These are phyloP conservation scores for Collichthys lucidus DNA, from an alignment of 2,113 vertebrate species.

Conservation along the genomic window DNA sequence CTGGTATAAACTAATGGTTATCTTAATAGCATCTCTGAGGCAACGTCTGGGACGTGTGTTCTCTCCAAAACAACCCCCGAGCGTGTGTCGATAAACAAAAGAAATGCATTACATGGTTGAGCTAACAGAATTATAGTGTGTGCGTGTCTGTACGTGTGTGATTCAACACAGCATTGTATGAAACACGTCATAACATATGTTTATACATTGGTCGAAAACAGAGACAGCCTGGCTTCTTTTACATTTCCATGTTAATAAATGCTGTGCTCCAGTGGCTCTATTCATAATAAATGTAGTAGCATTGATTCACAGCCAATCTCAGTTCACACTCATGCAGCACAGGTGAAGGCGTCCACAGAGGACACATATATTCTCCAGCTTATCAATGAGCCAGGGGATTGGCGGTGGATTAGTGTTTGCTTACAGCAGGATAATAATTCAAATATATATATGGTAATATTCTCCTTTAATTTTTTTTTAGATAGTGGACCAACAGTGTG, in stretches of 20 bases:
- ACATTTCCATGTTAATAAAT: constrained; percentile 44
- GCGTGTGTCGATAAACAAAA: constrained; percentile 29
- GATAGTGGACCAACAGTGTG: constrained; percentile 9
- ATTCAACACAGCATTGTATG: background rate
- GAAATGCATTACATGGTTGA: constrained; percentile 40
- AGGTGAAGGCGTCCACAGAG: constrained; percentile 49
- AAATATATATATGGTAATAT: constrained; percentile 50
- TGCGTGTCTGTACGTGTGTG: background rate
- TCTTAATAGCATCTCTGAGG: constrained; percentile 51
- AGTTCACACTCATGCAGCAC: constrained; percentile 31
- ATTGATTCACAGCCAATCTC: constrained; percentile 55
- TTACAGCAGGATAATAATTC: constrained; percentile 54
- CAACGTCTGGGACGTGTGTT: constrained; percentile 31
- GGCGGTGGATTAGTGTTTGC: constrained; percentile 65
- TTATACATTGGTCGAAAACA: constrained; percentile 20
- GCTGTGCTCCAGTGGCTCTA: constrained; percentile 46
- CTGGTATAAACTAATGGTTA: constrained; percentile 32
- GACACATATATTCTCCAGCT: constrained; percentile 47
- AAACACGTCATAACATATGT: constrained; percentile 15
- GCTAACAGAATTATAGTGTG: constrained; percentile 25
- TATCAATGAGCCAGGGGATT: constrained; percentile 55
- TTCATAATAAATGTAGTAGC: constrained; percentile 66
- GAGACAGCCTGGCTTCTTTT: constrained; percentile 14
- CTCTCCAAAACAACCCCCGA: constrained; percentile 37
- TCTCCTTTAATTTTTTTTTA: constrained; percentile 53